Evolutionary conservation across 35 echinoderm and acorn worm genomes (phyloP).

Genomic region (Hemicentrotus pulcherrimus): DNA sequence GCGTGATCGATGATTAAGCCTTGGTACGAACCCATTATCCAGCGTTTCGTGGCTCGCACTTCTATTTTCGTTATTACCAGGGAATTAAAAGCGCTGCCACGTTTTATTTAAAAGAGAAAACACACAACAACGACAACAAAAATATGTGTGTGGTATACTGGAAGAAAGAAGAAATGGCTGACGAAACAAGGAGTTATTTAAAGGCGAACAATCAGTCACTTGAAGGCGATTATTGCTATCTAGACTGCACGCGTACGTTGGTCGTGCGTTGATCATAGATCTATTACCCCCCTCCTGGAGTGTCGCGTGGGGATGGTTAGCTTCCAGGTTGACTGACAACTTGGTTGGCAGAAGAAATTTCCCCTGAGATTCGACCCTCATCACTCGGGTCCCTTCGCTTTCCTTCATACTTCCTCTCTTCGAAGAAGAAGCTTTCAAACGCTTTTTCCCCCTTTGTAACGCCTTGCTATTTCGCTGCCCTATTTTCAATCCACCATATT

Average conservation of each 20-base stretch:
- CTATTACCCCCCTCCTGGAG: background rate
- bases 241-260: background rate
- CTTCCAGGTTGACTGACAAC: conserved; percentile 17
- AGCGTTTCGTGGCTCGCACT: conserved; percentile 17
- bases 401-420: background rate
- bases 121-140: background rate
- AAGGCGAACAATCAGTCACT: background rate
- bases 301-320: background rate
- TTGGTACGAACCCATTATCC: conserved; percentile 20
- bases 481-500: background rate
- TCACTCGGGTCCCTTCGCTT: background rate
- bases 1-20: conserved; percentile 43
- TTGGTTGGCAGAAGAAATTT: background rate
- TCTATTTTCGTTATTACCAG: background rate
- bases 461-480: background rate
- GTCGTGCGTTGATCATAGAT: background rate
- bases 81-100: conserved; percentile 13
- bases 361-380: conserved; percentile 7
- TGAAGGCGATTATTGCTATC: background rate
- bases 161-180: background rate
- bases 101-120: background rate
- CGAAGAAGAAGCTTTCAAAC: background rate
- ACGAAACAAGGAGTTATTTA: conserved; percentile 22
- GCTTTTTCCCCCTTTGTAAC: background rate
- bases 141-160: background rate